Percentiles rank a stretch among this genome's conserved stretches.
These are phyloP conservation scores for Altica lythri DNA, from an alignment of 2,888 invertebrate species.

Conservation along the genomic window DNA sequence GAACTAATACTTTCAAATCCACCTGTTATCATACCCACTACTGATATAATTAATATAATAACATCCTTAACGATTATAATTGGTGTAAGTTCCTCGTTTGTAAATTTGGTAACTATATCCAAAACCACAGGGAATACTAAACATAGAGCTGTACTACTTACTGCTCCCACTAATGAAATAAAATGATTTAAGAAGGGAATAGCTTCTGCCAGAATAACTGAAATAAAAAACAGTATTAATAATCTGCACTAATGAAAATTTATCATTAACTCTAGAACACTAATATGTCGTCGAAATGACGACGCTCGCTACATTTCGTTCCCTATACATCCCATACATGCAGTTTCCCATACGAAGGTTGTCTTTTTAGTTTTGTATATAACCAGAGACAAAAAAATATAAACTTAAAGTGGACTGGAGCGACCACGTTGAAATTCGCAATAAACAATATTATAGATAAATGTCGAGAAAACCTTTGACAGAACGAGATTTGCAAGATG, in stretches of 20 bases:
- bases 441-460: too few relatives aligned
- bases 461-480: too few relatives aligned
- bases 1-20: conserved; percentile 73
- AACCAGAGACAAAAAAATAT: too few relatives aligned
- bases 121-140: conserved; percentile 87
- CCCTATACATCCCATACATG: too few relatives aligned
- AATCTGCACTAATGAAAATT: background rate
- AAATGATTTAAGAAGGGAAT: conserved; percentile 86
- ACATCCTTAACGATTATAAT: conserved; percentile 63
- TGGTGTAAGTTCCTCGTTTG: conserved; percentile 61
- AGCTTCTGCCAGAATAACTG: conserved; percentile 83
- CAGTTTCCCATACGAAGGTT: too few relatives aligned
- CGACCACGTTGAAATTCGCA: too few relatives aligned
- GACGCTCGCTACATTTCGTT: too few relatives aligned
- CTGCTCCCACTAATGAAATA: conserved; percentile 89
- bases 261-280: too few relatives aligned
- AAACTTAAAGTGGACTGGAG: too few relatives aligned
- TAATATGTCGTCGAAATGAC: too few relatives aligned
- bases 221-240: conserved; percentile 40
- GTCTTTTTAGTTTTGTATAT: too few relatives aligned
- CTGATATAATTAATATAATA: conserved; percentile 68
- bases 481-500: too few relatives aligned
- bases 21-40: conserved; percentile 74
- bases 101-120: conserved; percentile 74
- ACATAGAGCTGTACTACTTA: conserved; percentile 86